Evolutionary conservation across 2,888 invertebrate genomes (phyloP).

Genomic region (Tridacna gigas): DNA sequence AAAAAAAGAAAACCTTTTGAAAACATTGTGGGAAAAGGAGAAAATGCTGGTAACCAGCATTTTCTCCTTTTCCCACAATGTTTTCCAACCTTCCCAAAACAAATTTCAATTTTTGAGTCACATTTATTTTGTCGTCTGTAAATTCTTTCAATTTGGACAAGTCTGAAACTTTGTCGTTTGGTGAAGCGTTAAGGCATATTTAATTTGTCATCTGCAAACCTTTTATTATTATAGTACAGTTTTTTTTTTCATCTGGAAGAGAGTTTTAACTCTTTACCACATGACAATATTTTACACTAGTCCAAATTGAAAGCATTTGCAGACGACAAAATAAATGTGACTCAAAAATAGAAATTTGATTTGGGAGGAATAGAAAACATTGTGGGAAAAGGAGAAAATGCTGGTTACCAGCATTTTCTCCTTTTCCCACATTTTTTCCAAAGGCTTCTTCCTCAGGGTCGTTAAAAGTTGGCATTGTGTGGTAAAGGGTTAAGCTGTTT

Average conservation of each 20-base stretch:
- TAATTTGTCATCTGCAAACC: too few relatives aligned
- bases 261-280: neutral
- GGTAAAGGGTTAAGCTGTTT: neutral
- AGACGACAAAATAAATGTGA: neutral
- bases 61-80: too few relatives aligned
- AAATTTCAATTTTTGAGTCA: neutral
- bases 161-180: neutral
- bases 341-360: neutral
- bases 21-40: neutral
- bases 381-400: slow-evolving; percentile 12
- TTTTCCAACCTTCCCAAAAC: neutral
- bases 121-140: neutral
- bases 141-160: neutral
- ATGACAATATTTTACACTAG: neutral
- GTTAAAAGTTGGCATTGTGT: neutral
- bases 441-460: neutral
- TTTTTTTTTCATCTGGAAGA: neutral
- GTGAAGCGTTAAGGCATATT: neutral
- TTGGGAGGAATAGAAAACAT: neutral
- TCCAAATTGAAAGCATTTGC: neutral
- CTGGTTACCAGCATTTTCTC: neutral
- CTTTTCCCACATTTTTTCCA: neutral
- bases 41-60: neutral
- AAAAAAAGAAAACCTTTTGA: neutral
- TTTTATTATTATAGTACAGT: too few relatives aligned